Percentiles rank a stretch among this genome's conserved stretches.
These are phyloP conservation scores for Drosophila setosimentum DNA, from an alignment of 2,888 invertebrate species.

Conservation along the genomic window DNA sequence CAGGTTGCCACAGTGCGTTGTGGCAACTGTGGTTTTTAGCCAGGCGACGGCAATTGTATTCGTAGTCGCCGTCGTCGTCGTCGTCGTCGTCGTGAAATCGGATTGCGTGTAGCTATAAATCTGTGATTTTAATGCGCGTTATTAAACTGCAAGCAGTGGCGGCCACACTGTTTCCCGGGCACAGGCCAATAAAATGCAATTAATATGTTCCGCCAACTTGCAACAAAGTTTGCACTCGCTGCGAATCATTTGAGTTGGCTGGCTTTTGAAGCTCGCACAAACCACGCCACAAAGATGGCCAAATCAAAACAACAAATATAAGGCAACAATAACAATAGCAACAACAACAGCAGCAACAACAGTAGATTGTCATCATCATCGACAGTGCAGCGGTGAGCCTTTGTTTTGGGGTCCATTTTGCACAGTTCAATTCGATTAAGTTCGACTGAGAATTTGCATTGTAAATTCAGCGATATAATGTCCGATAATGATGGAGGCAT, in stretches of 20 bases:
- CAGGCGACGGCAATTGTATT: slow-evolving; percentile 55
- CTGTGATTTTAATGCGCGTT: slow-evolving; percentile 78
- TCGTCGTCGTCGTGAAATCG: slow-evolving; percentile 65
- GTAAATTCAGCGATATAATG: slow-evolving; percentile 69
- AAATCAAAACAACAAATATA: slow-evolving; percentile 1
- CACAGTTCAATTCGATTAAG: slow-evolving; percentile 70
- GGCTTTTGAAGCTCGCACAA: slow-evolving; percentile 64
- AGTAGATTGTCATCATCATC: slow-evolving; percentile 32
- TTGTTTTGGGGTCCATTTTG: slow-evolving; percentile 61
- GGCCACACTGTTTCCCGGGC: slow-evolving; percentile 9
- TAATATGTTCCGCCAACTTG: slow-evolving; percentile 78
- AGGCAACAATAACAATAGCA: not conserved
- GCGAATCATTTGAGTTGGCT: slow-evolving; percentile 28
- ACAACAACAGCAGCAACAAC: slow-evolving; percentile 4
- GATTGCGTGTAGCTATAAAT: slow-evolving; percentile 78
- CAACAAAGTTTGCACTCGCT: slow-evolving; percentile 67
- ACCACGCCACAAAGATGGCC: slow-evolving; percentile 52
- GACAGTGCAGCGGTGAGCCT: slow-evolving; percentile 41
- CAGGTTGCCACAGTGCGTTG: slow-evolving; percentile 3
- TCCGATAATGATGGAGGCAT: slow-evolving; percentile 60
- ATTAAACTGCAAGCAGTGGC: slow-evolving; percentile 72
- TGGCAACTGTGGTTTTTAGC: slow-evolving; percentile 46
- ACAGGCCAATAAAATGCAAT: slow-evolving; percentile 80
- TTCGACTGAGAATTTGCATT: slow-evolving; percentile 66
- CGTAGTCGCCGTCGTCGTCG: not conserved